phyloP scores from a whole-genome alignment of 92 coral and sea anemone genomes.

The Blastomussa wellsi region DNA sequence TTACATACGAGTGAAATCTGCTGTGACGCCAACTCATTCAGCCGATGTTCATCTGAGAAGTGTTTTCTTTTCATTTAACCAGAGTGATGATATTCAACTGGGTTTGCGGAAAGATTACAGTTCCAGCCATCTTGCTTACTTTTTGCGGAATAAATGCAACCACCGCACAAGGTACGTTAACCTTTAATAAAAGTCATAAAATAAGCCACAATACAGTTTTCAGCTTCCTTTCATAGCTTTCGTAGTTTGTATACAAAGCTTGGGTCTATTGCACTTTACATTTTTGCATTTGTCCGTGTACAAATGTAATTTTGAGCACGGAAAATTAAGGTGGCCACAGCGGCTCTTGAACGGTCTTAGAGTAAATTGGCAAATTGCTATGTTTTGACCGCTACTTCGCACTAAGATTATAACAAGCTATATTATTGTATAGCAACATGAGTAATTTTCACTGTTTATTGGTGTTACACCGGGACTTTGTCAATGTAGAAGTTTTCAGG shows the following conservation, averaged over 20 bases:
- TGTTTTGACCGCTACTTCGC: too few species aligned
- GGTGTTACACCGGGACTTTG: not conserved
- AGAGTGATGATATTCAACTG: slow-evolving; percentile 14
- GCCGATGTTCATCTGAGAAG: not conserved
- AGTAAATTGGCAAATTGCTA: too few species aligned
- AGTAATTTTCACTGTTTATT: not conserved
- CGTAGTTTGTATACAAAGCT: not conserved
- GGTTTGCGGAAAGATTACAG: slow-evolving; percentile 2
- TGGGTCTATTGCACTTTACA: not conserved
- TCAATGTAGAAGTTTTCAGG: not conserved
- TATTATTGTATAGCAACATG: too few species aligned
- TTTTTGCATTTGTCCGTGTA: not conserved
- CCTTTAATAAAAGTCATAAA: not conserved
- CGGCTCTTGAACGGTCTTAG: too few species aligned
- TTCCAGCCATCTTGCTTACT: slow-evolving; percentile 14
- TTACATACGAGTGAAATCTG: slow-evolving; percentile 26
- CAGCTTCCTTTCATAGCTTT: not conserved
- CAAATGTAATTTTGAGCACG: not conserved
- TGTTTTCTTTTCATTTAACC: not conserved
- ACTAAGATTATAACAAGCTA: too few species aligned
- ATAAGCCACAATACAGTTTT: not conserved
- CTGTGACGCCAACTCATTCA: not conserved
- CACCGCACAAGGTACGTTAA: slow-evolving; percentile 29
- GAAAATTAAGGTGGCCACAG: not conserved
- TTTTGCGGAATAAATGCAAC: not conserved